These are phyloP conservation scores for Kobus ellipsiprymnus DNA, from an alignment of 2,113 vertebrate genomes.

Conservation along the genomic window DNA sequence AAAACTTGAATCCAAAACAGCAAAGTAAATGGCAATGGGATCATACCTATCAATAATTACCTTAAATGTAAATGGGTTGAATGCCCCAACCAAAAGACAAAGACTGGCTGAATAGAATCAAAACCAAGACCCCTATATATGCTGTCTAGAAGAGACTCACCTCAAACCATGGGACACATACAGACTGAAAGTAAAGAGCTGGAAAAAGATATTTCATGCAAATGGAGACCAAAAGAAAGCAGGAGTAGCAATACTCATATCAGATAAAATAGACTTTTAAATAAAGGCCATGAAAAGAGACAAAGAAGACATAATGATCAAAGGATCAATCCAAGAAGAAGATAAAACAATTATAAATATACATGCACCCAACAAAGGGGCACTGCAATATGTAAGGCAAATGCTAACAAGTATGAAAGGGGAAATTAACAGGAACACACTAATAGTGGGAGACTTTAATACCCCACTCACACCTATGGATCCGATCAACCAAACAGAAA, in stretches of 20 bases:
- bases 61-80: neutral
- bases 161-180: neutral
- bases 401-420: neutral
- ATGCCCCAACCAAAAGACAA: neutral
- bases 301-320: too few relatives aligned
- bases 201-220: neutral
- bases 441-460: neutral
- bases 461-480: neutral
- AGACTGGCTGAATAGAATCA: neutral
- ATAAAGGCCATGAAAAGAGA: neutral
- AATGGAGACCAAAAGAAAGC: neutral
- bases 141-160: neutral
- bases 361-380: neutral
- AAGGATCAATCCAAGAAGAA: too few relatives aligned
- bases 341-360: too few relatives aligned
- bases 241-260: neutral
- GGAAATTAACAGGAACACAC: neutral
- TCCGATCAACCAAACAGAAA: neutral
- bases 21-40: neutral
- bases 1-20: neutral
- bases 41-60: neutral
- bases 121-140: neutral
- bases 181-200: neutral
- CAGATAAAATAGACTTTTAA: neutral
- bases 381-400: neutral